A percentile compares a stretch with the other conserved stretches of the same genome.
Conservation (phyloP, 2,888 invertebrate genomes). For the Dascillus cervinus region DNA sequence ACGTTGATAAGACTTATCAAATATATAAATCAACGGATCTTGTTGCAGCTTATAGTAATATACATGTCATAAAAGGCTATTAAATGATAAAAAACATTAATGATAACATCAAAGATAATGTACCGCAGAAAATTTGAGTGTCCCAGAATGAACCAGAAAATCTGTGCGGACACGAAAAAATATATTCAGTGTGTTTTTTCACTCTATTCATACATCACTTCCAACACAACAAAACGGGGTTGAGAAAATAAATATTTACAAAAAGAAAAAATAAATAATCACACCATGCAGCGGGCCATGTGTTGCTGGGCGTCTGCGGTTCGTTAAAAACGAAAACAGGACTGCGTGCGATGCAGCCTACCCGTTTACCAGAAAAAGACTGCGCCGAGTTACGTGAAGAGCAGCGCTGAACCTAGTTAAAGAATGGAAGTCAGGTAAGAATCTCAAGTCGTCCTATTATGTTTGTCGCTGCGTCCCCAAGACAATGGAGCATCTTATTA, state of each 20-base stretch:
- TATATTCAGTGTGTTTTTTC: too few species aligned
- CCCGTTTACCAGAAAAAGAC: slow-evolving; percentile 1
- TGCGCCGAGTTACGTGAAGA: slow-evolving; percentile 4
- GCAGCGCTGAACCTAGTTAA: slow-evolving; percentile 10
- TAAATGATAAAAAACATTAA: too few species aligned
- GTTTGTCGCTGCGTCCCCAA: slow-evolving; percentile 13
- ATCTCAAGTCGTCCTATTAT: slow-evolving; percentile 6
- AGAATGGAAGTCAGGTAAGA: slow-evolving; percentile 12
- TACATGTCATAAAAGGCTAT: too few species aligned
- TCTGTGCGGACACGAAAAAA: too few species aligned
- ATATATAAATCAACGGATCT: too few species aligned
- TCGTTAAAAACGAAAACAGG: too few species aligned
- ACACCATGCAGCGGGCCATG: slow-evolving; percentile 22
- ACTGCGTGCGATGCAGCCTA: neutral
- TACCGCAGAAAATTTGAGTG: too few species aligned
- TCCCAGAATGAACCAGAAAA: too few species aligned
- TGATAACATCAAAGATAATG: too few species aligned
- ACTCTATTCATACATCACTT: slow-evolving; percentile 7
- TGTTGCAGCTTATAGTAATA: too few species aligned
- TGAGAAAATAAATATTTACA: slow-evolving; percentile 28
- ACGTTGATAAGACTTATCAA: too few species aligned
- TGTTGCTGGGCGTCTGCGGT: slow-evolving; percentile 7
- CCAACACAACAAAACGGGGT: slow-evolving; percentile 11
- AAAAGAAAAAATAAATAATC: slow-evolving; percentile 29
- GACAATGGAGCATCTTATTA: slow-evolving; percentile 19